Evolutionary conservation across 2,113 vertebrate genomes (phyloP).

Genomic region (Jaculus jaculus): DNA sequence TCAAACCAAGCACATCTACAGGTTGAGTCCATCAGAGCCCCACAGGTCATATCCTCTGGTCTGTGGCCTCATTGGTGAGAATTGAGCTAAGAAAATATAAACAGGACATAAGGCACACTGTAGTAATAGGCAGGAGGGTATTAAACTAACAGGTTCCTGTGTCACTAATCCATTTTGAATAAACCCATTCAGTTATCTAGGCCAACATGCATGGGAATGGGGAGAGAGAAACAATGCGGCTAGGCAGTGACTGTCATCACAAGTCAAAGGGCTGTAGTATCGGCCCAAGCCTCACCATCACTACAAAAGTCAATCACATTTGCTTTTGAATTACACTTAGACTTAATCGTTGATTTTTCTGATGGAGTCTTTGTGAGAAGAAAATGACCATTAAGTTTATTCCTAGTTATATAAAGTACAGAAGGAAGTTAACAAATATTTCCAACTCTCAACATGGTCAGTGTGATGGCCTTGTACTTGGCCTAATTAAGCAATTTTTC

Average conservation of each 20-base stretch:
- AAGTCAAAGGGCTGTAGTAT: not conserved
- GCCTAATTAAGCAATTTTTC: not conserved
- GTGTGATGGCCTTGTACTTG: not conserved
- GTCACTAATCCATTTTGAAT: not conserved
- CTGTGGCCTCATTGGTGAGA: not conserved
- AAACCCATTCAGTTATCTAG: not conserved
- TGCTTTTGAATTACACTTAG: not conserved
- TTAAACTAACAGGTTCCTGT: not conserved
- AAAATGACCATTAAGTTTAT: not conserved
- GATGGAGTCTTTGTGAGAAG: not conserved
- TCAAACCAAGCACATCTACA: not conserved
- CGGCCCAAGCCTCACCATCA: not conserved
- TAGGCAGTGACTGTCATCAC: not conserved
- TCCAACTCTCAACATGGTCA: not conserved
- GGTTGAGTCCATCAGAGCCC: not conserved
- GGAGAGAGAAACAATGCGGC: too few relatives aligned
- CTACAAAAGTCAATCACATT: not conserved
- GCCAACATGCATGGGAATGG: not conserved
- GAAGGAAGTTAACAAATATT: not conserved
- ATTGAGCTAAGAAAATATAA: not conserved
- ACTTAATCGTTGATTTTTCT: not conserved
- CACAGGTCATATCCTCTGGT: not conserved
- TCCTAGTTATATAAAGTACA: not conserved
- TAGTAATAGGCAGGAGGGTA: not conserved
- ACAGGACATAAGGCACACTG: not conserved